Base-by-base conservation (phyloP, 1,140 invertebrate species). In the Lasioglossum albipes region DNA sequence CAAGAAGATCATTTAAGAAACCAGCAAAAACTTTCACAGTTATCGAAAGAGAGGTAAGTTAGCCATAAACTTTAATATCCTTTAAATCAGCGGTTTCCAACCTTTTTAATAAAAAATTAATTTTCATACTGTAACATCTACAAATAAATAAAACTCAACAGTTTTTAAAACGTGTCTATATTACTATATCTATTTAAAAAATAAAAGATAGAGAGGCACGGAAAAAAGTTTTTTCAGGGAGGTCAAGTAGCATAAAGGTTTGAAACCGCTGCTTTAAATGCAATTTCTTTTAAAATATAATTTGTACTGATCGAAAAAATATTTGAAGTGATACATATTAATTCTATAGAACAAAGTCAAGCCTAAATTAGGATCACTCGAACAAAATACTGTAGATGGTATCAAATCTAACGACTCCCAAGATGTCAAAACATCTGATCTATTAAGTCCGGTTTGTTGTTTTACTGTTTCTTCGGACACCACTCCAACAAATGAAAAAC, bases 1-100 rank as follows among this genome's bases (percentile, higher is more conserved):
- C 95, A 2, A 94, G 96, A 68, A 95, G 95, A 88, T 97, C 96
- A 6, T 96, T 97, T 88, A 96, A 96, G 87, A 94, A 93, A 36
- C 81, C 82, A 16, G 61, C 75, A 1, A 88, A 68, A 77, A 87
- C 81, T 68, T 69, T 65, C 49, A 18, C 62, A 45, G 22, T 68
- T 66, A 67, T 81, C 27, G 84, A 85, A 22, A 72, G 49, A 62
- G 82, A 84, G 69, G 84, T 84, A 36, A 10, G 10, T 41, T 2
- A 27, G 57, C 31, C 18, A 9, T 10, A 7, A 2, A 54, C 52
- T 54, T 54, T 54, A 54, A 18, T 42, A 42, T 20, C 4, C 27
- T 42, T 27, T 2, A 27, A 27, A 27, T 27, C 27, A 27, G 27
- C 27, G 27, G 27, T 27, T 27, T 27, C 27, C 27, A 27, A 27